Evolutionary conservation across 2,797 vertebrate species (phyloP).

Genomic region (Meda fulgida): DNA sequence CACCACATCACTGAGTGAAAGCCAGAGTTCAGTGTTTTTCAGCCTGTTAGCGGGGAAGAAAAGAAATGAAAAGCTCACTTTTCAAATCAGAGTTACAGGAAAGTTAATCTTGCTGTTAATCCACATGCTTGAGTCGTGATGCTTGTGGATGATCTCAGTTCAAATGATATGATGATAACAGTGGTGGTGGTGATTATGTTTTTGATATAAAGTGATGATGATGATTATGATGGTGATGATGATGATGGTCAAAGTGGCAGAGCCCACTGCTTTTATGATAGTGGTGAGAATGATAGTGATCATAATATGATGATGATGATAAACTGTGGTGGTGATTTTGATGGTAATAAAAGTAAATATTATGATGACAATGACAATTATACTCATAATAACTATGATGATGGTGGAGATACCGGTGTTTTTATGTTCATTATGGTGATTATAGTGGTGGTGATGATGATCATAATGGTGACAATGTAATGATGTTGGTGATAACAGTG

Average conservation of each 20-base stretch:
- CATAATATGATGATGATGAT: background rate
- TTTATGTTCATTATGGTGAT: background rate
- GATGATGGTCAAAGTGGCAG: too few relatives aligned
- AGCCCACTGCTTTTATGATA: too few relatives aligned
- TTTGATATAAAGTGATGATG: background rate
- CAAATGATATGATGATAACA: background rate
- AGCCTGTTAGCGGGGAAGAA: background rate
- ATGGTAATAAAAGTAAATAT: constrained; percentile 1
- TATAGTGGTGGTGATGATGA: background rate
- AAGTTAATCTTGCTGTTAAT: background rate
- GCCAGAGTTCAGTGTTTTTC: background rate
- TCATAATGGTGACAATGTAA: background rate
- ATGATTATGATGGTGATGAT: too few relatives aligned
- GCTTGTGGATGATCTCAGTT: background rate
- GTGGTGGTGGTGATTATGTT: background rate
- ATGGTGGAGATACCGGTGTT: background rate
- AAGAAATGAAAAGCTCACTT: background rate
- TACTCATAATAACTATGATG: background rate
- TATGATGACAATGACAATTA: too few relatives aligned
- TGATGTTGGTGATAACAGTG: background rate
- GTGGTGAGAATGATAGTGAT: too few relatives aligned
- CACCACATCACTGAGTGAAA: background rate
- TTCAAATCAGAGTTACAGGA: constrained; percentile 3
- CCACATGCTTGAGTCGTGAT: background rate
- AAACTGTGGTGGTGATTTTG: background rate